Evolutionary conservation across 2,888 invertebrate species (phyloP).

Genomic region (Ochlodes sylvanus): DNA sequence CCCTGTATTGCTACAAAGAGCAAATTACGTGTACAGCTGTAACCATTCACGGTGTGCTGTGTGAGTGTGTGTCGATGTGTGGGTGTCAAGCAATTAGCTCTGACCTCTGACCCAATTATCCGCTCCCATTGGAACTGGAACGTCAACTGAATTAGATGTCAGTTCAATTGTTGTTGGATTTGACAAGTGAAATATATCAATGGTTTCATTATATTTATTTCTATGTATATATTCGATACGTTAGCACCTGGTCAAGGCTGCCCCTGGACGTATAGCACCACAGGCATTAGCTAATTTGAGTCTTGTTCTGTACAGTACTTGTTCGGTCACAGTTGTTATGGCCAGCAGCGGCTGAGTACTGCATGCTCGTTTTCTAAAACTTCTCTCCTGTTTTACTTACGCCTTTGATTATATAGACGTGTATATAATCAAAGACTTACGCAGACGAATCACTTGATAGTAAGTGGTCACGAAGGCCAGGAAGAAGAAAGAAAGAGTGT

Average conservation of each 20-base stretch:
- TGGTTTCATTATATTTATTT: background rate
- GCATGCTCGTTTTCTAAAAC: no score
- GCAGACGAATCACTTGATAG: no score
- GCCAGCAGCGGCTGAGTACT: no score
- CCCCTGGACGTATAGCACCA: no score
- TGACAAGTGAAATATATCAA: conserved; percentile 13
- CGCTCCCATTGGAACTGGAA: conserved; percentile 26
- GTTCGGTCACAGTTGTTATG: no score
- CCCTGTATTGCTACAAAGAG: conserved; percentile 5
- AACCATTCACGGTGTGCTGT: background rate
- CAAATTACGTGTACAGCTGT: conserved; percentile 15
- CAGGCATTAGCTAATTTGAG: no score
- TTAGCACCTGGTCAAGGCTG: background rate
- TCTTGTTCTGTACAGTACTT: no score
- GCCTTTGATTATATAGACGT: no score
- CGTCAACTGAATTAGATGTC: conserved; percentile 25
- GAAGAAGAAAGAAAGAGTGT: no score
- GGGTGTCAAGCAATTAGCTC: conserved; percentile 21
- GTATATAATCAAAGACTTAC: no score
- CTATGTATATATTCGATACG: background rate
- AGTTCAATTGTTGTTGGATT: conserved; percentile 18
- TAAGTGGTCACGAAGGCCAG: no score
- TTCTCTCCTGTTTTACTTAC: no score
- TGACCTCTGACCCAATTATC: conserved; percentile 28
- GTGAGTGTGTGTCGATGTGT: conserved; percentile 14